phyloP scores from a whole-genome alignment of 2,888 invertebrate species.

The Oxytorus armatus region DNA sequence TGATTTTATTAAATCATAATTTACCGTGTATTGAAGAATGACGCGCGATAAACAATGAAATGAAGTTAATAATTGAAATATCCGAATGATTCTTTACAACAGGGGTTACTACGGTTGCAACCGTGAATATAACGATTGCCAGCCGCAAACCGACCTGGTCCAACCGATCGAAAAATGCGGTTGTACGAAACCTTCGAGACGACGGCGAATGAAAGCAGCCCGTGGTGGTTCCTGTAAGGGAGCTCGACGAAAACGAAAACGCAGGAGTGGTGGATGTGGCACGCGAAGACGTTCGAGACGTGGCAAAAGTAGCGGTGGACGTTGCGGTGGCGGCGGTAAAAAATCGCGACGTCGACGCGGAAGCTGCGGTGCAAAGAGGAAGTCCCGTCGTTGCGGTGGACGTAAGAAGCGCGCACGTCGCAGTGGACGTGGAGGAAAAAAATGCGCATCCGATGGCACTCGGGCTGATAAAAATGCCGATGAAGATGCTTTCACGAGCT shows the following conservation, averaged over 20 bases:
- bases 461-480: constrained; percentile 13
- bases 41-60: too few species aligned
- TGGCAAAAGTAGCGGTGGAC: constrained; percentile 20
- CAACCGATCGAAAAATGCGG: constrained; percentile 52
- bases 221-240: too few species aligned
- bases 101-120: constrained; percentile 77
- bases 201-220: constrained; percentile 35
- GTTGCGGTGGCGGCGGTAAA: constrained; percentile 31
- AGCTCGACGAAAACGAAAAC: constrained; percentile 38
- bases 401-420: not conserved
- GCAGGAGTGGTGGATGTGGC: constrained; percentile 23
- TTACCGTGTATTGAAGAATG: too few species aligned
- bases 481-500: not conserved
- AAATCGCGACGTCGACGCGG: constrained; percentile 47
- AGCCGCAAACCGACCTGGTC: constrained; percentile 25
- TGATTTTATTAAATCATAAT: too few species aligned
- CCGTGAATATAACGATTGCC: constrained; percentile 59
- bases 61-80: not conserved
- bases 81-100: not conserved
- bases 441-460: constrained; percentile 22
- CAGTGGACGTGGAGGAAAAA: constrained; percentile 29
- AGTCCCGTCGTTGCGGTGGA: constrained; percentile 13
- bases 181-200: constrained; percentile 31
- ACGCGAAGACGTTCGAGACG: constrained; percentile 36
- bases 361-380: constrained; percentile 21